Base-by-base conservation (phyloP, 2,797 vertebrate species). In the Oryzias dopingdopingensis region DNA sequence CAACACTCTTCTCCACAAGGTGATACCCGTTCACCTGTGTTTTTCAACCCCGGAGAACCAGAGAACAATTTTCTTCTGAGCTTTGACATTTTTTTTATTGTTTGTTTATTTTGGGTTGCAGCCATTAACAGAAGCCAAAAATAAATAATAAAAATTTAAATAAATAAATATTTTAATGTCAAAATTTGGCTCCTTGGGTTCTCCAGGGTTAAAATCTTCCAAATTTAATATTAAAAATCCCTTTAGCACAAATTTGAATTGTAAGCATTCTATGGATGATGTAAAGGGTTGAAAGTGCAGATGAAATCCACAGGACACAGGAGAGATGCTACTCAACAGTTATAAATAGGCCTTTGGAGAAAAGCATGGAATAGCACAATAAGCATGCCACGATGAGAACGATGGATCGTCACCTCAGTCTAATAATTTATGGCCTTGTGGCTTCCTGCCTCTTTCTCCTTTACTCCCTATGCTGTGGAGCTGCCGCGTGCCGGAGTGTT, bases 361-460 rank as follows among this genome's bases (percentile, higher is more conserved):
- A 71, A 77, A 67, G 49, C 57, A 67, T 56, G 70, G 74, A 67
- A 80, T 83, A 81, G 67, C 70, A 85, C 84, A 85, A 88, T 88
- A 90, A 91, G 89, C 83, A 85, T 62, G 67, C 67, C 77, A 65
- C 60, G 75, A 22, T 22, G 20, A 58, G 74, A 77, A 73, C 45
- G 80, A 89, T 84, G 78, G 84, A 85, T 79, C 74, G 79, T 84
- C 84, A 85, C 83, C 74, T 74, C 71, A 57, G 66, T 71, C 58
- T 77, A 41, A 60, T 88, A 85, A 92, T 92, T 90, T 90, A 91
- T 74, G 70, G 65, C 73, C 77, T 45, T 37, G 72, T 45, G 69
- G 68, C 81, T 89, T 84, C 84, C 82, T 81, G 81, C 66, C 65
- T 67, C 74, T 64, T 51, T 67, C 72, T 68, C 67, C 71, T 65